Evolutionary conservation across 2,888 invertebrate genomes (phyloP).

Genomic region (Drosophila fungiperda): DNA sequence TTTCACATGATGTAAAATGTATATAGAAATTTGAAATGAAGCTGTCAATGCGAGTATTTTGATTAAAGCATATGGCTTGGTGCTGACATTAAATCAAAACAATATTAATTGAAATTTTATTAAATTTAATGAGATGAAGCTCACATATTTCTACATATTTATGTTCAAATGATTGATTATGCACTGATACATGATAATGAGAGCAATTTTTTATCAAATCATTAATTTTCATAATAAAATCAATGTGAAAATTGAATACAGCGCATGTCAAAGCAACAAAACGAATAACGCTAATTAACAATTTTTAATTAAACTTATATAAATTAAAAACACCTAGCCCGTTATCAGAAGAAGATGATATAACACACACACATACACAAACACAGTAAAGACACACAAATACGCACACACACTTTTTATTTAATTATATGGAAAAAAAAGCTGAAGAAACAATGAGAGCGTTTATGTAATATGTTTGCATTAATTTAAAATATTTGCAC

Average conservation of each 20-base stretch:
- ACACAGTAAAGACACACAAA: constrained; percentile 4
- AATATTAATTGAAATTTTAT: constrained; percentile 21
- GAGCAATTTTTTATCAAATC: constrained; percentile 22
- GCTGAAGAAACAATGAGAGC: constrained; percentile 32
- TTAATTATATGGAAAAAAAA: constrained; percentile 18
- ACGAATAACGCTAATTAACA: constrained; percentile 51
- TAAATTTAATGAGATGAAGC: constrained; percentile 4
- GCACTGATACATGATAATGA: constrained; percentile 6
- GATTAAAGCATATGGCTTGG: constrained; percentile 8
- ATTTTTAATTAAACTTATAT: constrained; percentile 51
- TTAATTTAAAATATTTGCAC: constrained; percentile 61
- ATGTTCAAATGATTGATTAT: constrained; percentile 26
- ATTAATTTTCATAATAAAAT: constrained; percentile 41
- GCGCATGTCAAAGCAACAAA: constrained; percentile 61
- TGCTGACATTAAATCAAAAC: constrained; percentile 29
- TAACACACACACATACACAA: constrained; percentile 5
- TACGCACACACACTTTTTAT: constrained; percentile 1
- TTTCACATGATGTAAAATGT: not conserved
- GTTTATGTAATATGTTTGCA: constrained; percentile 52
- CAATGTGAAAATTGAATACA: constrained; percentile 45
- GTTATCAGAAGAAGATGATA: constrained; percentile 11
- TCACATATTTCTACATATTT: constrained; percentile 14
- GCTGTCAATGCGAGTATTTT: constrained; percentile 6
- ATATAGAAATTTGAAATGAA: constrained; percentile 7
- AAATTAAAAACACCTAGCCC: constrained; percentile 31